Conservation (phyloP, 2,113 vertebrate genomes). For the Rostratula benghalensis region DNA sequence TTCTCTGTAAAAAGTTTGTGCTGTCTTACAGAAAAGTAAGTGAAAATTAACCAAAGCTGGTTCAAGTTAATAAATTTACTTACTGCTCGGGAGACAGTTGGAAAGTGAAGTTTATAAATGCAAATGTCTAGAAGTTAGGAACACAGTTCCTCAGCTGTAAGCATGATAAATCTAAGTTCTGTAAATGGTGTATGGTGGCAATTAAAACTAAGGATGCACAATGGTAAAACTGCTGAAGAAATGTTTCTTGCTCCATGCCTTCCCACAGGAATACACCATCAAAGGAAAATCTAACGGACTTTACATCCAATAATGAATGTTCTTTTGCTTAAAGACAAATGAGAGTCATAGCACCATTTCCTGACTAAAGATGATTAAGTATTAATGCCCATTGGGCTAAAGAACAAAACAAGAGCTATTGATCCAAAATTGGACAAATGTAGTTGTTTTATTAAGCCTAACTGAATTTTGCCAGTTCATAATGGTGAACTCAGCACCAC, state of each 20-base stretch:
- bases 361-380: constrained; percentile 57
- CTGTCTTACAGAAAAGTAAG: constrained; percentile 22
- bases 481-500: not conserved
- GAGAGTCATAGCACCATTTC: not conserved
- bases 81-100: not conserved
- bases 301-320: constrained; percentile 35
- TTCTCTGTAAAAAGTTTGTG: constrained; percentile 2
- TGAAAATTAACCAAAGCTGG: constrained; percentile 26
- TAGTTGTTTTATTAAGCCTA: constrained; percentile 1
- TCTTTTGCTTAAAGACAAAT: constrained; percentile 19
- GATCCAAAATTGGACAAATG: constrained; percentile 29
- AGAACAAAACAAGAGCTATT: constrained; percentile 30
- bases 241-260: not conserved
- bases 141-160: constrained; percentile 14
- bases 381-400: constrained; percentile 11
- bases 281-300: not conserved
- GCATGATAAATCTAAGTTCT: constrained; percentile 41
- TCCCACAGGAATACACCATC: constrained; percentile 28
- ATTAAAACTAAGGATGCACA: constrained; percentile 48
- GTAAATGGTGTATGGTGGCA: constrained; percentile 25
- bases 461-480: not conserved
- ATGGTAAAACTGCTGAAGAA: constrained; percentile 47
- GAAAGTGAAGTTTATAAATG: constrained; percentile 33
- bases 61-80: constrained; percentile 30
- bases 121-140: not conserved